A percentile compares a stretch with the other conserved stretches of the same genome.
Evolutionary conservation across 2,797 vertebrate species (phyloP).

Genomic region (Peromyscus eremicus): DNA sequence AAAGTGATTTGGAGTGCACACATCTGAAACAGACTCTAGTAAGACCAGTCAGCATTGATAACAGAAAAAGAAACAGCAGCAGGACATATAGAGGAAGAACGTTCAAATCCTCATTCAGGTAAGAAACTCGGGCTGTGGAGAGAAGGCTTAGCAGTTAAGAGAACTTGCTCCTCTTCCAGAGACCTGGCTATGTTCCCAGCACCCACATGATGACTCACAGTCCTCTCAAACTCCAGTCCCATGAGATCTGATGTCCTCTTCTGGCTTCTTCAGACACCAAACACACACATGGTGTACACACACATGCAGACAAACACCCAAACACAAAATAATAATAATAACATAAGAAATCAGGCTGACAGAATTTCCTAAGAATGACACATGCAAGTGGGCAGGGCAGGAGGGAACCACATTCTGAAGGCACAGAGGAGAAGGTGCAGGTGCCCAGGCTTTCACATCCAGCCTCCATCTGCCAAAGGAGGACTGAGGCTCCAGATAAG

Average conservation of each 20-base stretch:
- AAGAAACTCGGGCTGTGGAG: background rate
- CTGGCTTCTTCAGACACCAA: background rate
- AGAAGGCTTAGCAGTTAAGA: too few relatives aligned
- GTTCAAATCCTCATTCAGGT: background rate
- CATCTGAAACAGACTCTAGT: background rate
- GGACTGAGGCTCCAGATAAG: background rate
- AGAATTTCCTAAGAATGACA: conserved; percentile 1
- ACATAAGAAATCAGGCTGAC: background rate
- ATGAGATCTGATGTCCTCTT: background rate
- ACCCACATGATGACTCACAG: background rate
- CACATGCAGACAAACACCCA: background rate
- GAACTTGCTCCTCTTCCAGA: background rate
- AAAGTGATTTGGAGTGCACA: conserved; percentile 28
- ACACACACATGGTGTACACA: background rate
- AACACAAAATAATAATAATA: background rate
- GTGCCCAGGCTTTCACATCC: background rate
- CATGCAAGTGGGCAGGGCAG: background rate
- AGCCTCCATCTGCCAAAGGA: background rate
- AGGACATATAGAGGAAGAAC: background rate
- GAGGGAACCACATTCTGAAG: background rate
- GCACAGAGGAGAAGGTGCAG: background rate
- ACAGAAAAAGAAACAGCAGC: background rate
- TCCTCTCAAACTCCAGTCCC: background rate
- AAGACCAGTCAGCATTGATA: conserved; percentile 5
- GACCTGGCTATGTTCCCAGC: background rate